Percentiles rank a stretch among this genome's conserved stretches.
Conservation (phyloP, 2,797 vertebrate genomes). For the Trachurus trachurus region DNA sequence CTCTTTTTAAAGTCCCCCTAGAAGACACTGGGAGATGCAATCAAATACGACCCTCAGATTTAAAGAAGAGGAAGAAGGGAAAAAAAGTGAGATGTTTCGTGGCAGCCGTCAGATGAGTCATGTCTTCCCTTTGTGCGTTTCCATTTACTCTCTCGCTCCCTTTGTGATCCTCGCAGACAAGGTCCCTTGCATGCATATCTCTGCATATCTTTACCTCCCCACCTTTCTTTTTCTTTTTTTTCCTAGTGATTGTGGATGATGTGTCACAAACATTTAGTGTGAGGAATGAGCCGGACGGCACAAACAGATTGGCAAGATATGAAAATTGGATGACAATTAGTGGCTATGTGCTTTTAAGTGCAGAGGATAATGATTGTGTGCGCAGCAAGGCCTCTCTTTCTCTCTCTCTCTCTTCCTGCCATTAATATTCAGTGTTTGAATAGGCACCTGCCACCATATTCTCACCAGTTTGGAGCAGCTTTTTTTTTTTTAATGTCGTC, state of each 20-base stretch:
- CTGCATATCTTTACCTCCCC: slow-evolving; percentile 56
- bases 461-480: slow-evolving; percentile 65
- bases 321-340: slow-evolving; percentile 83
- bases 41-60: slow-evolving; percentile 62
- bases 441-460: slow-evolving; percentile 73
- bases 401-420: neutral
- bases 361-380: slow-evolving; percentile 60
- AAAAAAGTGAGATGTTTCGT: slow-evolving; percentile 36
- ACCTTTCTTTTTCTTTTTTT: neutral
- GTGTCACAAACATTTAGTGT: slow-evolving; percentile 70
- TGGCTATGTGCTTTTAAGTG: slow-evolving; percentile 74
- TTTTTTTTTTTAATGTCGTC: slow-evolving; percentile 66
- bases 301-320: slow-evolving; percentile 75
- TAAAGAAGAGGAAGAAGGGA: slow-evolving; percentile 33
- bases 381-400: slow-evolving; percentile 14
- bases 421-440: slow-evolving; percentile 79
- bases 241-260: neutral
- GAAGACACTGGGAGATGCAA: slow-evolving; percentile 60
- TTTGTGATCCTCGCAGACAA: slow-evolving; percentile 59
- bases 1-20: slow-evolving; percentile 44
- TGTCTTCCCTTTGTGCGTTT: slow-evolving; percentile 47
- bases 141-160: slow-evolving; percentile 42
- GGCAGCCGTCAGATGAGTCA: slow-evolving; percentile 69
- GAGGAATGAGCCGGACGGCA: slow-evolving; percentile 68
- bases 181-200: slow-evolving; percentile 49